phyloP scores from a whole-genome alignment of 2,888 invertebrate genomes.

The Zonitis immaculata region DNA sequence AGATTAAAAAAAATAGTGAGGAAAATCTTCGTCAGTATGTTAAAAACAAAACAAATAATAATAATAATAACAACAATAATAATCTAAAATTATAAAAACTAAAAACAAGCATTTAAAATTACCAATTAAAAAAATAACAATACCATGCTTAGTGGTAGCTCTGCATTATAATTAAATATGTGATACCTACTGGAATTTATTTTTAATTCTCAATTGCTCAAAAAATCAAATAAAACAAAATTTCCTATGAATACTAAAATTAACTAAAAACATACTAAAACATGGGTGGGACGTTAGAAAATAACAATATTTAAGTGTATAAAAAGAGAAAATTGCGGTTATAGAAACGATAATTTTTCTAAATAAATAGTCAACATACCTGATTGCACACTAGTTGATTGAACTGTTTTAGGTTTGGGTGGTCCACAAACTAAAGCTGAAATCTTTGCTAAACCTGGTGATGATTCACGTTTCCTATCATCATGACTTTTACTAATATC shows the following conservation, averaged over 20 bases:
- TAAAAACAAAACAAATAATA: constrained; percentile 17
- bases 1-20: constrained; percentile 26
- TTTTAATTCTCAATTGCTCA: not conserved
- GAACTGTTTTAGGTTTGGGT: constrained; percentile 62
- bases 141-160: constrained; percentile 18
- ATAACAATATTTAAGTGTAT: not conserved
- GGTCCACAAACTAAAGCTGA: constrained; percentile 78
- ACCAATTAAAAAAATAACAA: constrained; percentile 4
- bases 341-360: not conserved
- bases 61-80: constrained; percentile 6
- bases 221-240: constrained; percentile 1
- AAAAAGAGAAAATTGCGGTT: not conserved
- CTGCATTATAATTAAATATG: not conserved
- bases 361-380: constrained; percentile 3
- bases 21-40: constrained; percentile 16
- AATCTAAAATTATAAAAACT: not conserved
- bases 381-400: constrained; percentile 16
- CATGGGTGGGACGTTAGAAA: not conserved
- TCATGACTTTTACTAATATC: constrained; percentile 45
- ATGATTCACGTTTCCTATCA: constrained; percentile 62
- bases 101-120: constrained; percentile 3
- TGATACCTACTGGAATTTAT: constrained; percentile 7
- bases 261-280: not conserved
- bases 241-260: constrained; percentile 1
- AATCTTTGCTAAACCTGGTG: constrained; percentile 78